phyloP scores from a whole-genome alignment of 2,888 invertebrate genomes.

The Scaptomyza cyrtandrae region DNA sequence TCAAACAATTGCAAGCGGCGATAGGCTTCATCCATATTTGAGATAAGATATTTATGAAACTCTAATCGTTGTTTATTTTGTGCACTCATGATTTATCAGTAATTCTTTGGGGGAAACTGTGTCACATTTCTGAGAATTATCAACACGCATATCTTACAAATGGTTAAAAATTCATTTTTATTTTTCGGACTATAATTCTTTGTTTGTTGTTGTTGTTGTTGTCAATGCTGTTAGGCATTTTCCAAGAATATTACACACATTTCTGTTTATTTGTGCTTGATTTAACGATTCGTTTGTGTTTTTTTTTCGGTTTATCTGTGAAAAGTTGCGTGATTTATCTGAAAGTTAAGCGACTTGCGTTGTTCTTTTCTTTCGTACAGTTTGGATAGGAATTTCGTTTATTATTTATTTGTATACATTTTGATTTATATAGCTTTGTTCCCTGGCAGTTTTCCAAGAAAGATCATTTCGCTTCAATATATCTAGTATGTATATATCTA shows the following conservation, averaged over 20 bases:
- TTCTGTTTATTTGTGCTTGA: not conserved
- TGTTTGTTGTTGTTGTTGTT: constrained; percentile 16
- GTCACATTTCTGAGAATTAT: constrained; percentile 53
- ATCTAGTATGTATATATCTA: too few relatives aligned
- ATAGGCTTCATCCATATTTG: constrained; percentile 23
- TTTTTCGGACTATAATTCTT: constrained; percentile 13
- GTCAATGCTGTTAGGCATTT: constrained; percentile 2
- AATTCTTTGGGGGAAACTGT: constrained; percentile 51
- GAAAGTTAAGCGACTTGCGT: not conserved
- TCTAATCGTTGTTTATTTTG: constrained; percentile 36
- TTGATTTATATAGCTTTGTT: not conserved
- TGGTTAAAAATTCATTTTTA: constrained; percentile 6
- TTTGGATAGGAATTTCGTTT: not conserved
- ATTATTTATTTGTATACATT: not conserved
- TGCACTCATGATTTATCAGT: constrained; percentile 54
- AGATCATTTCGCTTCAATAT: constrained; percentile 19
- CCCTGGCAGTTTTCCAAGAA: constrained; percentile 4
- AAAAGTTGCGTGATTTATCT: constrained; percentile 46
- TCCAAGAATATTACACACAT: constrained; percentile 1
- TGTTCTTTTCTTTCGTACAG: not conserved
- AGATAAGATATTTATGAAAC: constrained; percentile 62
- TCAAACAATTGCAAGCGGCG: constrained; percentile 23
- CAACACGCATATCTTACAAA: constrained; percentile 17
- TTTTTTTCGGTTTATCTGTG: not conserved
- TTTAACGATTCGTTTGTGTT: constrained; percentile 1